Percentiles rank a stretch among this genome's conserved stretches.
Conservation (phyloP, 2,797 vertebrate species). For the Syngnathus acus region DNA sequence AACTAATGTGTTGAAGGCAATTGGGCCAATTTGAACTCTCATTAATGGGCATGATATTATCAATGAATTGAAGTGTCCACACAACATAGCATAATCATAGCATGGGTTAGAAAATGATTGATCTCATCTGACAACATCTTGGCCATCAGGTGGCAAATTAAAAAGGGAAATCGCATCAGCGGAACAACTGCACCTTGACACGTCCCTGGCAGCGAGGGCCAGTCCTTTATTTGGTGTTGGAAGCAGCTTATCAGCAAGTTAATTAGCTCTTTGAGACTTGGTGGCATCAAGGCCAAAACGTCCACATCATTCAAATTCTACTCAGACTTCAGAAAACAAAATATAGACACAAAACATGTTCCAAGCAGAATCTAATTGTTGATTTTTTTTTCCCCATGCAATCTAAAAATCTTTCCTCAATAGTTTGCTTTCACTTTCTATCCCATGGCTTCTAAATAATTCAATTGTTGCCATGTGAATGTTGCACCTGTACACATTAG, state of each 20-base stretch:
- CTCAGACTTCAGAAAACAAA: neutral
- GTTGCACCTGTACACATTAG: neutral
- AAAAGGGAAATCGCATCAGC: neutral
- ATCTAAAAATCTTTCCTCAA: no score
- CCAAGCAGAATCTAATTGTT: no score
- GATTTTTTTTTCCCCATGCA: no score
- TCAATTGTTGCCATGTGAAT: no score
- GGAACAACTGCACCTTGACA: neutral
- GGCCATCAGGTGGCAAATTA: conserved; percentile 1
- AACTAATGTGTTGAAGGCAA: neutral
- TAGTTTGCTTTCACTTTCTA: no score
- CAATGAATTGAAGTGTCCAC: neutral
- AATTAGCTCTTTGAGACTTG: neutral
- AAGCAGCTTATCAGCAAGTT: neutral
- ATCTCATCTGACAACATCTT: conserved; percentile 1
- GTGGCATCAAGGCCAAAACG: neutral
- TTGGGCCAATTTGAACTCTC: neutral
- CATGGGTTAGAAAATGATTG: neutral
- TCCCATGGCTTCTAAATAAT: no score
- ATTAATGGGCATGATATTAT: neutral
- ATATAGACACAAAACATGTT: neutral
- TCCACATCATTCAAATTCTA: neutral
- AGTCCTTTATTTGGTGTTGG: neutral
- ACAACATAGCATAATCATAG: neutral
- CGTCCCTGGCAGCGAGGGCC: neutral